phyloP scores from a whole-genome alignment of 2,888 invertebrate species.

The Scrobipalpa costella region DNA sequence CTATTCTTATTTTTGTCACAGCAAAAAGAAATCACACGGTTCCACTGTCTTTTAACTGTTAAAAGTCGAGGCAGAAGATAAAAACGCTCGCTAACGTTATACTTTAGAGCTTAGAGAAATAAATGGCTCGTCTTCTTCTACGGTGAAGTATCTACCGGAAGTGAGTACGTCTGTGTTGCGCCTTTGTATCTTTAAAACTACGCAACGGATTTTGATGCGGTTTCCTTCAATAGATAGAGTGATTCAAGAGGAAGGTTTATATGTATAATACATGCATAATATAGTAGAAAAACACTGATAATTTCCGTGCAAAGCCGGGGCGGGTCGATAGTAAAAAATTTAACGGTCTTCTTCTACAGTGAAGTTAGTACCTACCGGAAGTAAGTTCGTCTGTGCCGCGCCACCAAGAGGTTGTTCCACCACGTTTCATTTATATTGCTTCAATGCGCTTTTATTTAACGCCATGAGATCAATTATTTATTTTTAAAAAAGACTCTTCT shows the following conservation, averaged over 20 bases:
- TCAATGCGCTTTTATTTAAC: too few species aligned
- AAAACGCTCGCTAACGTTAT: slow-evolving; percentile 22
- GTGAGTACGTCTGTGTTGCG: too few species aligned
- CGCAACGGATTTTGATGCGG: too few species aligned
- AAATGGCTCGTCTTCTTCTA: slow-evolving; percentile 54
- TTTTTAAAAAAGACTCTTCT: too few species aligned
- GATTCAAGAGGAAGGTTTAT: too few species aligned
- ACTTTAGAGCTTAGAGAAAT: slow-evolving; percentile 44
- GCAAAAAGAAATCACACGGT: background rate
- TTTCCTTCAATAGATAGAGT: too few species aligned
- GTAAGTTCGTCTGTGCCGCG: slow-evolving; percentile 20
- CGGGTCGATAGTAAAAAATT: too few species aligned
- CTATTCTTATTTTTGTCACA: background rate
- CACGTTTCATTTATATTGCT: background rate
- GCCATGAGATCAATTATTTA: background rate
- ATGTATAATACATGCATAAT: too few species aligned
- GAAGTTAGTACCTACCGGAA: slow-evolving; percentile 36
- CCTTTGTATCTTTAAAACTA: too few species aligned
- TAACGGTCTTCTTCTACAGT: slow-evolving; percentile 46
- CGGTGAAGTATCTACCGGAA: slow-evolving; percentile 34
- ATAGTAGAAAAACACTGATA: too few species aligned
- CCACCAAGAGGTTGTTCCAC: background rate
- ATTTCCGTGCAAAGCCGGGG: too few species aligned
- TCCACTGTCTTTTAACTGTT: background rate
- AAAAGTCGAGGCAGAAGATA: background rate